phyloP scores from a whole-genome alignment of 2,888 invertebrate species.

The Megalurothrips usitatus region DNA sequence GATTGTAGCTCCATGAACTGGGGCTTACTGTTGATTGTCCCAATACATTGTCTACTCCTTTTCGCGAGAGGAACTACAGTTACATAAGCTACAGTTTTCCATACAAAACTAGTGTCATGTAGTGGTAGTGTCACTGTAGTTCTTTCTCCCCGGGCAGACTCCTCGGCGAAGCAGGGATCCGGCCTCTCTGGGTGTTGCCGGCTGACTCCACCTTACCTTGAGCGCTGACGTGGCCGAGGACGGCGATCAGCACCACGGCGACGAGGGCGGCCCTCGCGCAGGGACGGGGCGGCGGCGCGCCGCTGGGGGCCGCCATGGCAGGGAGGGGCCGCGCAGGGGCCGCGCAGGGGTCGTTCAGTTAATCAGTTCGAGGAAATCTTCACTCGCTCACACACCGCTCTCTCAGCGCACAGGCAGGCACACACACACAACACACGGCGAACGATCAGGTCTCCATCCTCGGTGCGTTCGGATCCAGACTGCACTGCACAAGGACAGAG shows the following conservation, averaged over 20 bases:
- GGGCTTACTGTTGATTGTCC: too few relatives aligned
- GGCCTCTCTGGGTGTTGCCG: too few relatives aligned
- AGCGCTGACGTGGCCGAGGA: background rate
- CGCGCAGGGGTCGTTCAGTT: too few relatives aligned
- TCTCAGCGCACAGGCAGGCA: background rate
- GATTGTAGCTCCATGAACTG: too few relatives aligned
- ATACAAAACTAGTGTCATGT: too few relatives aligned
- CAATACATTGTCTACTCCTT: too few relatives aligned
- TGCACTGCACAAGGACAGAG: background rate
- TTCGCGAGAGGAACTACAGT: too few relatives aligned
- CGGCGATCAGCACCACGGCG: background rate
- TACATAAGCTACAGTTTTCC: too few relatives aligned
- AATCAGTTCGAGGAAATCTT: background rate
- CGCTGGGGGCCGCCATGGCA: background rate
- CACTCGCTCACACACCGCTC: background rate
- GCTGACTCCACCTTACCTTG: slow-evolving; percentile 15
- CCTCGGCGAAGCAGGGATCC: too few relatives aligned
- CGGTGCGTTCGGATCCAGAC: background rate
- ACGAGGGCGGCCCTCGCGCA: background rate
- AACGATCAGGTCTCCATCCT: background rate
- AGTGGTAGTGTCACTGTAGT: too few relatives aligned
- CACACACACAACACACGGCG: background rate
- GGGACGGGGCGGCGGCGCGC: background rate
- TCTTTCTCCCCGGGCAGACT: too few relatives aligned
- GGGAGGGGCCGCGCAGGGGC: background rate